Conservation (phyloP, 2,113 vertebrate species). For the Pyxicephalus adspersus region DNA sequence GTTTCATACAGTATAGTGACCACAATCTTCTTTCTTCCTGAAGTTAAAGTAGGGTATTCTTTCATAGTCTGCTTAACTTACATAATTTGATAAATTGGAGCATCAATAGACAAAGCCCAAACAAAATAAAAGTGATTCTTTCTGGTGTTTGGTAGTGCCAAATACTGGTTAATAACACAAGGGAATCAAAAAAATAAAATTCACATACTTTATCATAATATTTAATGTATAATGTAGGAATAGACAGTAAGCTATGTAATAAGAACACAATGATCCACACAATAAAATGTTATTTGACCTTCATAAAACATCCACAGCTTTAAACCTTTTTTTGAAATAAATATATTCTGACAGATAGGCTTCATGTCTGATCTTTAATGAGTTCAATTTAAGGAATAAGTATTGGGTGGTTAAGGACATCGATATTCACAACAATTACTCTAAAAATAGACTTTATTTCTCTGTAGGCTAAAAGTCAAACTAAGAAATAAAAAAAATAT, state of each 20-base stretch:
- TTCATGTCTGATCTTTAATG: slow-evolving; percentile 45
- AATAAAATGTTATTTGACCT: slow-evolving; percentile 11
- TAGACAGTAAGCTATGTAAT: slow-evolving; percentile 8
- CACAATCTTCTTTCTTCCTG: too few relatives aligned
- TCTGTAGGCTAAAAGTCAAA: slow-evolving; percentile 35
- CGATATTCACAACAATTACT: slow-evolving; percentile 19
- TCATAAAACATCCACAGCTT: slow-evolving; percentile 1
- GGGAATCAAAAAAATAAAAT: not conserved
- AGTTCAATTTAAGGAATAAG: slow-evolving; percentile 30
- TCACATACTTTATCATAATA: slow-evolving; percentile 13
- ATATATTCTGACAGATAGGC: slow-evolving; percentile 1
- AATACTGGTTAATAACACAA: not conserved
- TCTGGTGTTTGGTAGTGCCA: not conserved
- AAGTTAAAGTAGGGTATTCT: too few relatives aligned
- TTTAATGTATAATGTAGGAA: slow-evolving; percentile 30
- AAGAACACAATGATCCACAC: not conserved
- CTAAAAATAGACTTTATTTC: slow-evolving; percentile 28
- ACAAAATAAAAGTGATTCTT: too few relatives aligned
- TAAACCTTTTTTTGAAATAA: slow-evolving; percentile 31
- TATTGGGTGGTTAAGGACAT: slow-evolving; percentile 13
- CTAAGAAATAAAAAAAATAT: slow-evolving; percentile 15
- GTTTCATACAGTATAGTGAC: too few relatives aligned
- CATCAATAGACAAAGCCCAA: too few relatives aligned
- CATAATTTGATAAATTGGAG: too few relatives aligned
- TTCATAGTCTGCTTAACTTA: too few relatives aligned